These are phyloP conservation scores for Corythaeola cristata DNA, from an alignment of 2,113 vertebrate genomes.

Conservation along the genomic window DNA sequence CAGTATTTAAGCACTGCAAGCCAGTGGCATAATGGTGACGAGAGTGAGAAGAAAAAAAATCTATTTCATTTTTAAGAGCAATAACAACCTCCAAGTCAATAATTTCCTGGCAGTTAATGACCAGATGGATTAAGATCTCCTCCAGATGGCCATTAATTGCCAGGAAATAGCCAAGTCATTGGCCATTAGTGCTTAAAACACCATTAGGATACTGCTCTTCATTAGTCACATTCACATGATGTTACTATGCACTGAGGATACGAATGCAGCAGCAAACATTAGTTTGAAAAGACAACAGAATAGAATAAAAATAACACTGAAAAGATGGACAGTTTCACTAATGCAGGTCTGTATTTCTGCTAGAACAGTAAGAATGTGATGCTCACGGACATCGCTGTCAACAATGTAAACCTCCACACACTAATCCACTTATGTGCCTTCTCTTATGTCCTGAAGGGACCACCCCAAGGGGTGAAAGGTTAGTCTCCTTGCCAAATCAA, in stretches of 20 bases:
- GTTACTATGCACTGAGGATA: not conserved
- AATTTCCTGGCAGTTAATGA: slow-evolving; percentile 51
- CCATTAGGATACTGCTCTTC: not conserved
- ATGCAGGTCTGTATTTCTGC: not conserved
- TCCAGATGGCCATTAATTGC: slow-evolving; percentile 55
- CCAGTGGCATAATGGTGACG: not conserved
- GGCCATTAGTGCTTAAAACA: slow-evolving; percentile 25
- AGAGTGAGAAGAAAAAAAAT: not conserved
- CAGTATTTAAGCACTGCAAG: not conserved
- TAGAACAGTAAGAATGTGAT: not conserved
- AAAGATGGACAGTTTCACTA: not conserved
- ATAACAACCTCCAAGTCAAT: slow-evolving; percentile 17
- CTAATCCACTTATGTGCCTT: not conserved
- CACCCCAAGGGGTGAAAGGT: slow-evolving; percentile 61
- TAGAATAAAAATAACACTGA: not conserved
- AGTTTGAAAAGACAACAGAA: not conserved
- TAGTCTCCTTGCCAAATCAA: slow-evolving; percentile 50
- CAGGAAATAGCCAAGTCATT: slow-evolving; percentile 35
- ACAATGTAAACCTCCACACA: not conserved
- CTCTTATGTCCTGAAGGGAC: slow-evolving; percentile 15
- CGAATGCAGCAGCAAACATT: not conserved
- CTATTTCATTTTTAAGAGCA: slow-evolving; percentile 14
- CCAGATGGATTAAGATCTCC: slow-evolving; percentile 10
- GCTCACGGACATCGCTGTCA: not conserved
- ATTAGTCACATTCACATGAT: not conserved